These are phyloP conservation scores for Mola mola DNA, from an alignment of 2,113 vertebrate species.

Conservation along the genomic window DNA sequence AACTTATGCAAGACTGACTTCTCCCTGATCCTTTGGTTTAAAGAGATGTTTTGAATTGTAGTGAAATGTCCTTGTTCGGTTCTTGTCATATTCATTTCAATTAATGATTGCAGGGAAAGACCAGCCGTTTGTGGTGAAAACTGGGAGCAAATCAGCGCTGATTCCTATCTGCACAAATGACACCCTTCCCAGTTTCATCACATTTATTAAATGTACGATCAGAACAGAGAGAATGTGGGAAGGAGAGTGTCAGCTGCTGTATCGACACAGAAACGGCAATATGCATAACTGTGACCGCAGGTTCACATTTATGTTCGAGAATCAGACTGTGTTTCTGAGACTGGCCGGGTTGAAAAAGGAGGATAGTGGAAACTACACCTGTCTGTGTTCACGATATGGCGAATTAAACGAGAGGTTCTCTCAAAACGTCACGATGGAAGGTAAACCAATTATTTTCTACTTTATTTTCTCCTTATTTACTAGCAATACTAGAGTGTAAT, in stretches of 20 bases:
- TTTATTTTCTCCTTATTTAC: background rate
- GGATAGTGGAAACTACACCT: conserved; percentile 31
- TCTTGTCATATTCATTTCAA: no score
- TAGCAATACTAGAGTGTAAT: no score
- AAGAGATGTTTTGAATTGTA: no score
- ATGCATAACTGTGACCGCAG: conserved; percentile 10
- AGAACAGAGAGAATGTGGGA: background rate
- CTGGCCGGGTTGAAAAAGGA: conserved; percentile 24
- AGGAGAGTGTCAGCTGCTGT: conserved; percentile 1
- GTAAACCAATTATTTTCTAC: background rate
- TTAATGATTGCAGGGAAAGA: no score
- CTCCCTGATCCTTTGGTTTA: no score
- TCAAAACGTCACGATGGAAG: conserved; percentile 17
- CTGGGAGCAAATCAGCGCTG: background rate
- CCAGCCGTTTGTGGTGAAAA: background rate
- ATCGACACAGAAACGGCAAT: rapidly evolving
- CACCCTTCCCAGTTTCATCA: background rate
- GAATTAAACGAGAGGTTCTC: background rate
- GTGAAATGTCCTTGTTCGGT: no score
- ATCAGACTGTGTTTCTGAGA: conserved; percentile 29
- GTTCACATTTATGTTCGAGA: background rate
- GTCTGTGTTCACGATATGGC: rapidly evolving
- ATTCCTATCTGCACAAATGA: background rate
- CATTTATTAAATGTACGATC: background rate
- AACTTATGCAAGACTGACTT: no score